Conservation (phyloP, 2,113 vertebrate species). For the Cisticola juncidis region DNA sequence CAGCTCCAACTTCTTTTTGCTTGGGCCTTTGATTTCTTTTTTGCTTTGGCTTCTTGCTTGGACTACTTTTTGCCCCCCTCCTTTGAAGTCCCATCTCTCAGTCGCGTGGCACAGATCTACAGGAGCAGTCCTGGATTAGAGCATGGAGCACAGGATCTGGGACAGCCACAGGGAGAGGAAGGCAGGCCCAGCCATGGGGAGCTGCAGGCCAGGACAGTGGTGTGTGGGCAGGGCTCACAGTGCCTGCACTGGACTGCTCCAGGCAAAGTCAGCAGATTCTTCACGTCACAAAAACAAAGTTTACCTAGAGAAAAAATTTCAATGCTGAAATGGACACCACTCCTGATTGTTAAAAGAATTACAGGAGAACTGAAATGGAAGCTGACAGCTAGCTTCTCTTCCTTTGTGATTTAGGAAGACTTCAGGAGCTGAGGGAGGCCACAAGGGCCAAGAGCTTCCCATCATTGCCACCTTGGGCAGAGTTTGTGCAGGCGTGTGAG, state of each 20-base stretch:
- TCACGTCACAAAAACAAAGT: not conserved
- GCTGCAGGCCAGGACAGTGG: not conserved
- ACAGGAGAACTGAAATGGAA: not conserved
- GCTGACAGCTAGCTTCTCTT: not conserved
- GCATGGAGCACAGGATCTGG: not conserved
- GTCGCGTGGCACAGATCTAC: not conserved
- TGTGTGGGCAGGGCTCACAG: rapidly evolving
- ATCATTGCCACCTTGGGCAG: not conserved
- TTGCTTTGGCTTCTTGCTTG: not conserved
- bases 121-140: not conserved
- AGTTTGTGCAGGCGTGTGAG: not conserved
- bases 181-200: not conserved
- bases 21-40: not conserved
- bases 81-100: not conserved
- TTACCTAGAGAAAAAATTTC: not conserved
- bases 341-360: not conserved
- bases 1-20: not conserved
- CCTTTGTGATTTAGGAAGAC: not conserved
- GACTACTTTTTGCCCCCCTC: not conserved
- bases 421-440: not conserved
- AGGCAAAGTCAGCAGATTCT: not conserved
- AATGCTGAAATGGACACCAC: not conserved
- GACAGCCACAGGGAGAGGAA: not conserved
- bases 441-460: not conserved
- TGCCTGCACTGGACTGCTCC: not conserved